Evolutionary conservation across 1,140 invertebrate species (phyloP).

Genomic region (Cyphomyrmex costatus): DNA sequence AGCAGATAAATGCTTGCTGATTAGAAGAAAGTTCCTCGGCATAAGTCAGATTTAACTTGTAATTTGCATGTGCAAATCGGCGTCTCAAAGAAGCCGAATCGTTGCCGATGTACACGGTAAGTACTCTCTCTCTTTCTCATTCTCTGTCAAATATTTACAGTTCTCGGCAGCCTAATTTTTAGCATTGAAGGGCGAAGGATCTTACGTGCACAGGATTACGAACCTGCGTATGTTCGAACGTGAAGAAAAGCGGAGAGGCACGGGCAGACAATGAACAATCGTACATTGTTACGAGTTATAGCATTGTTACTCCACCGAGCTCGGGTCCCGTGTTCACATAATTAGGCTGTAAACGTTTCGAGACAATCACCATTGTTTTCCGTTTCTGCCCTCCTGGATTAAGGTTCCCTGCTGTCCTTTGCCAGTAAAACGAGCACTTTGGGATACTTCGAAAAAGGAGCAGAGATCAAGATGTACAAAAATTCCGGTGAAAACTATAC

Average conservation of each 20-base stretch:
- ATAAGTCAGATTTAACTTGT: conserved; percentile 5
- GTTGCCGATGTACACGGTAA: neutral
- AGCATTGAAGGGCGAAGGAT: neutral
- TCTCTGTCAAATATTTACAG: conserved; percentile 25
- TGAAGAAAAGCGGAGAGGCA: conserved; percentile 74
- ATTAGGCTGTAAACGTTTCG: conserved; percentile 87
- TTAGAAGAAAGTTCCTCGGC: neutral
- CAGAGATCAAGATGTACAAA: conserved; percentile 29
- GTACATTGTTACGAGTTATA: conserved; percentile 87
- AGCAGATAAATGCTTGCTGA: neutral
- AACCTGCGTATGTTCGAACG: conserved; percentile 66
- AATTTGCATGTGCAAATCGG: neutral
- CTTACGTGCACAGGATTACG: conserved; percentile 65
- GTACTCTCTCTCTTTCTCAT: neutral
- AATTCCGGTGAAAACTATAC: conserved; percentile 11
- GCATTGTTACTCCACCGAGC: conserved; percentile 86
- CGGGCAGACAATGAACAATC: conserved; percentile 86
- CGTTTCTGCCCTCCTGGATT: conserved; percentile 71
- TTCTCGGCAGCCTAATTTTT: conserved; percentile 24
- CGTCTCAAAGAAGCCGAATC: neutral
- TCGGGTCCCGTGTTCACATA: conserved; percentile 86
- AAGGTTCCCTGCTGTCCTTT: conserved; percentile 65
- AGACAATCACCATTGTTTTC: conserved; percentile 87
- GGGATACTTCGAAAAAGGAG: conserved; percentile 5
- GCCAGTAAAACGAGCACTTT: conserved; percentile 46